These are phyloP conservation scores for Accipiter cooperii DNA, from an alignment of 2,113 vertebrate species.

Conservation along the genomic window DNA sequence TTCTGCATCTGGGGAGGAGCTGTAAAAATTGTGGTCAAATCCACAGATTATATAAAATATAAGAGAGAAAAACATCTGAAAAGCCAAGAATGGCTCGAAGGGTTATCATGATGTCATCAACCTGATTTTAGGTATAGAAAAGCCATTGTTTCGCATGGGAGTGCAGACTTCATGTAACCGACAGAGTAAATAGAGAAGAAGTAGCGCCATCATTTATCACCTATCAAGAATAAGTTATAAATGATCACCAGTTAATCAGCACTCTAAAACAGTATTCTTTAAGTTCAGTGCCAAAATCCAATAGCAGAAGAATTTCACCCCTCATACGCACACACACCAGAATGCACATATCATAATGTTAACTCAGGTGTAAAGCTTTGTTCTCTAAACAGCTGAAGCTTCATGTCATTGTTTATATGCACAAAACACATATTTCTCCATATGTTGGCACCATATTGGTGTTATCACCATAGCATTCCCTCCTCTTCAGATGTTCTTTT, in stretches of 20 bases:
- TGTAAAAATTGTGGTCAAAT: conserved; percentile 37
- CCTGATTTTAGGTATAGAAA: neutral
- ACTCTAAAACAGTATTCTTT: neutral
- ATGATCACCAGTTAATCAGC: neutral
- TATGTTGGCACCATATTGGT: conserved; percentile 56
- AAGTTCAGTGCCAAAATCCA: neutral
- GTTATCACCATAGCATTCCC: conserved; percentile 38
- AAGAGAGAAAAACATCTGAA: neutral
- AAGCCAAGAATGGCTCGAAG: neutral
- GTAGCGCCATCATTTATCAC: neutral
- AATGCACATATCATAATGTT: neutral
- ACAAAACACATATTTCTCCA: conserved; percentile 33
- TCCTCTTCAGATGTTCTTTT: conserved; percentile 55
- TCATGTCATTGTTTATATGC: conserved; percentile 20
- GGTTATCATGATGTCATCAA: neutral
- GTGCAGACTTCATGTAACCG: neutral
- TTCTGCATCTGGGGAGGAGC: neutral
- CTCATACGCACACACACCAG: neutral
- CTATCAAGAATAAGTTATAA: neutral
- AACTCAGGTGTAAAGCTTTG: conserved; percentile 33
- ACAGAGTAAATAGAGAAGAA: neutral
- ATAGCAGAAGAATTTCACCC: neutral
- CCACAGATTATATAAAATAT: neutral
- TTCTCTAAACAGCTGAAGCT: conserved; percentile 16
- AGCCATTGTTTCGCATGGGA: neutral